Conservation (phyloP, 2,797 vertebrate species). For the Bufotes viridis region DNA sequence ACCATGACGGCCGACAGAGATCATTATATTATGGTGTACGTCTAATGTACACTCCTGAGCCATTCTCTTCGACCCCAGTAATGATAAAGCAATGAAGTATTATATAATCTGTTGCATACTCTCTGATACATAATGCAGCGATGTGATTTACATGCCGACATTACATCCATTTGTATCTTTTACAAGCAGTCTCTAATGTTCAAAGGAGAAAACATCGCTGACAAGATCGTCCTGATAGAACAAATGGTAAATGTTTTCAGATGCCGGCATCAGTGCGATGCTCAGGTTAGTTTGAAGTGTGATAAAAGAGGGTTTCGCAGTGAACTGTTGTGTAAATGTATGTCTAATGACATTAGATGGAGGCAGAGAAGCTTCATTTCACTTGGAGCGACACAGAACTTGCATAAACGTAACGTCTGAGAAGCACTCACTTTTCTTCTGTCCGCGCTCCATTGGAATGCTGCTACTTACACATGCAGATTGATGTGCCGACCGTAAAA, state of each 20-base stretch:
- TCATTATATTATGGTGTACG: background rate
- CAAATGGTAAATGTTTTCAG: slow-evolving; percentile 60
- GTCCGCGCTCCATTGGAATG: slow-evolving; percentile 14
- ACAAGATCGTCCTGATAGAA: slow-evolving; percentile 51
- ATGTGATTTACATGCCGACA: slow-evolving; percentile 51
- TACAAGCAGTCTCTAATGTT: slow-evolving; percentile 50
- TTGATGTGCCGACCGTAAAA: slow-evolving; percentile 60
- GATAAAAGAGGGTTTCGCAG: background rate
- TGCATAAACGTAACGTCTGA: slow-evolving; percentile 21
- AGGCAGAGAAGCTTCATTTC: slow-evolving; percentile 12
- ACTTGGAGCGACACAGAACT: slow-evolving; percentile 30
- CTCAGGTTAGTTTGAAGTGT: slow-evolving; percentile 41
- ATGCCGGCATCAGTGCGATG: slow-evolving; percentile 39
- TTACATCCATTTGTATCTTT: slow-evolving; percentile 53
- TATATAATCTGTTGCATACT: slow-evolving; percentile 60
- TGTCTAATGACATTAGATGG: background rate
- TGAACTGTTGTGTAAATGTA: slow-evolving; percentile 27
- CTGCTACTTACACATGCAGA: slow-evolving; percentile 54
- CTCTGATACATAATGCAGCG: slow-evolving; percentile 51
- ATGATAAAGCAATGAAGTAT: slow-evolving; percentile 68
- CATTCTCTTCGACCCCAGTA: background rate
- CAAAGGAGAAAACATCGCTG: slow-evolving; percentile 29
- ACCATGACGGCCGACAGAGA: background rate
- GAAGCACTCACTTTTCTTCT: slow-evolving; percentile 32
- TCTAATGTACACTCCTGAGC: background rate